These are phyloP conservation scores for Pseudomyrmex cubaensis DNA, from an alignment of 1,140 invertebrate genomes.

Conservation along the genomic window DNA sequence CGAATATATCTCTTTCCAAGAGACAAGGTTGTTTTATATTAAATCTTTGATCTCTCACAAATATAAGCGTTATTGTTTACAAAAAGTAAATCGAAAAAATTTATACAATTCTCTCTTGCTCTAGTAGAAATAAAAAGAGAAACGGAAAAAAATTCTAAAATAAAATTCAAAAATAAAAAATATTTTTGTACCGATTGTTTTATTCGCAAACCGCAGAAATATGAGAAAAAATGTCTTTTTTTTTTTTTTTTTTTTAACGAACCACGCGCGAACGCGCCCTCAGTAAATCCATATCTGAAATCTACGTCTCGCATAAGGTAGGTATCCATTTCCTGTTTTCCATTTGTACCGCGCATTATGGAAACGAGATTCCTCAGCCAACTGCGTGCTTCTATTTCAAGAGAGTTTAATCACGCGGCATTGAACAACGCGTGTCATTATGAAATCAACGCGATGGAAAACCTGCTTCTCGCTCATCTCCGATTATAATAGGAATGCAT, in stretches of 20 bases:
- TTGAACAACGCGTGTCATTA: neutral
- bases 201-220: no score
- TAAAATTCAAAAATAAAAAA: no score
- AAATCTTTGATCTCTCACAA: no score
- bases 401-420: slow-evolving; percentile 28
- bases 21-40: no score
- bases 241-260: no score
- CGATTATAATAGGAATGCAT: slow-evolving; percentile 52
- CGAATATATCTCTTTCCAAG: neutral
- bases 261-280: no score
- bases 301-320: neutral
- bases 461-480: slow-evolving; percentile 4
- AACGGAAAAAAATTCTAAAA: no score
- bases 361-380: slow-evolving; percentile 18
- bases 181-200: no score
- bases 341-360: neutral
- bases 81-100: neutral
- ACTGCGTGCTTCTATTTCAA: slow-evolving; percentile 2
- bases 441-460: slow-evolving; percentile 25
- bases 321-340: slow-evolving; percentile 14
- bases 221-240: no score
- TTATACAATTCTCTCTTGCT: no score
- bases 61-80: neutral
- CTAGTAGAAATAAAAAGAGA: no score
- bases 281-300: neutral